phyloP scores from a whole-genome alignment of 2,797 vertebrate species.

The Austrolebias charrua region DNA sequence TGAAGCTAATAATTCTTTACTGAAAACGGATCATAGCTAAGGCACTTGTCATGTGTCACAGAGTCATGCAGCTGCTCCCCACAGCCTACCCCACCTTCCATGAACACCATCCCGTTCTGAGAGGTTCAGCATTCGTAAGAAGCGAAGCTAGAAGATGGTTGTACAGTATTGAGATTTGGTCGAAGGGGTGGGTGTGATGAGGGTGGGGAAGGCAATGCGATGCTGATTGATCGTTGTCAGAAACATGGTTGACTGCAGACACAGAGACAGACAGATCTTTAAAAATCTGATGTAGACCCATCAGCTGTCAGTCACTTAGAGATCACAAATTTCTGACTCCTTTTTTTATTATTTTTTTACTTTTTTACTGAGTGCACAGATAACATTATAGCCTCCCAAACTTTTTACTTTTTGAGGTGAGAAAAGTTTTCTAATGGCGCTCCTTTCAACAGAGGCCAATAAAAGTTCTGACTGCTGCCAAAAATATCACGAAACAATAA shows the following conservation, averaged over 20 bases:
- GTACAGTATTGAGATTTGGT: conserved; percentile 27
- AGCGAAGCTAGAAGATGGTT: conserved; percentile 22
- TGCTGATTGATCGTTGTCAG: conserved; percentile 57
- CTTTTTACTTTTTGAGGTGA: conserved; percentile 51
- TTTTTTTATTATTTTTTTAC: neutral
- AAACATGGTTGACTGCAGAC: conserved; percentile 60
- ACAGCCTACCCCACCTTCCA: neutral
- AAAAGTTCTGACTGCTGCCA: conserved; percentile 49
- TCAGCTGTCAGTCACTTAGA: conserved; percentile 67
- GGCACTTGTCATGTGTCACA: conserved; percentile 71
- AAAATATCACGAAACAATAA: conserved; percentile 56
- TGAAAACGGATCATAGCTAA: conserved; percentile 69
- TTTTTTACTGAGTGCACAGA: conserved; percentile 24
- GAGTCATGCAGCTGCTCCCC: conserved; percentile 50
- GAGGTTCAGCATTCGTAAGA: conserved; percentile 54
- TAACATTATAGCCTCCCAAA: conserved; percentile 24
- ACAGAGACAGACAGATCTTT: conserved; percentile 52
- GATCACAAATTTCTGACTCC: conserved; percentile 31
- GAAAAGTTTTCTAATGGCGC: conserved; percentile 51
- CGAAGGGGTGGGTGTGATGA: neutral
- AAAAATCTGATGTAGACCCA: conserved; percentile 55
- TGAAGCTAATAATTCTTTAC: conserved; percentile 75
- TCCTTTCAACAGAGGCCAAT: conserved; percentile 39
- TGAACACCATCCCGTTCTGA: conserved; percentile 24
- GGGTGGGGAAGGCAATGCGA: conserved; percentile 15